phyloP scores from a whole-genome alignment of 2,113 vertebrate genomes.

The Myiozetetes cayanensis region DNA sequence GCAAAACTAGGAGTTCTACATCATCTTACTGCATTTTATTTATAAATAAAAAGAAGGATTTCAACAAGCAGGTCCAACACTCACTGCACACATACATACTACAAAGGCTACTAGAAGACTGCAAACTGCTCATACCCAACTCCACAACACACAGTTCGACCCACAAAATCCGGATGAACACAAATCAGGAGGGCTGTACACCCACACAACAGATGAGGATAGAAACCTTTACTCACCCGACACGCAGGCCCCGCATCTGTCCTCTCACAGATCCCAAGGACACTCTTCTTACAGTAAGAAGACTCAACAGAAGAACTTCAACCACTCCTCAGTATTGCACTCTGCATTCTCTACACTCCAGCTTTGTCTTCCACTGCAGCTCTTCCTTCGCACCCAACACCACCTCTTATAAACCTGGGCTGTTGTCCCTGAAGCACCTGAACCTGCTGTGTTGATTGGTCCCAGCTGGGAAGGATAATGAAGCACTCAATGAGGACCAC shows the following conservation, averaged over 20 bases:
- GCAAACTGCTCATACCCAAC: not conserved
- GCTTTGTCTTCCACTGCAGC: accelerated
- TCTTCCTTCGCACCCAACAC: accelerated
- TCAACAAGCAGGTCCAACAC: not conserved
- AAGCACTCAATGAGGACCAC: not conserved
- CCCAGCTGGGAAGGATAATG: not conserved
- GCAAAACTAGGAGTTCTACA: not conserved
- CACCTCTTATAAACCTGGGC: too few species aligned
- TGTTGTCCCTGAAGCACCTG: not conserved
- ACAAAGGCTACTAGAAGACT: not conserved
- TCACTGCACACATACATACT: not conserved
- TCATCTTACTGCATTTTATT: not conserved
- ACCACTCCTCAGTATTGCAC: accelerated
- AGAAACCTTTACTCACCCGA: not conserved
- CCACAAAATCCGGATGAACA: not conserved
- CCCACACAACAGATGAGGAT: accelerated
- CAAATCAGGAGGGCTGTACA: not conserved
- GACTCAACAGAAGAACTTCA: not conserved
- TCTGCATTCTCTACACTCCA: accelerated
- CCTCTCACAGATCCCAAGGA: not conserved
- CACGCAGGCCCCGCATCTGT: accelerated
- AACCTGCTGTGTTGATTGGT: not conserved
- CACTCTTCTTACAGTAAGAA: accelerated
- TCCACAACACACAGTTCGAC: not conserved
- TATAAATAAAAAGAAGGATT: not conserved